Conservation (phyloP, 2,113 vertebrate species). For the Ancistrus triradiatus region DNA sequence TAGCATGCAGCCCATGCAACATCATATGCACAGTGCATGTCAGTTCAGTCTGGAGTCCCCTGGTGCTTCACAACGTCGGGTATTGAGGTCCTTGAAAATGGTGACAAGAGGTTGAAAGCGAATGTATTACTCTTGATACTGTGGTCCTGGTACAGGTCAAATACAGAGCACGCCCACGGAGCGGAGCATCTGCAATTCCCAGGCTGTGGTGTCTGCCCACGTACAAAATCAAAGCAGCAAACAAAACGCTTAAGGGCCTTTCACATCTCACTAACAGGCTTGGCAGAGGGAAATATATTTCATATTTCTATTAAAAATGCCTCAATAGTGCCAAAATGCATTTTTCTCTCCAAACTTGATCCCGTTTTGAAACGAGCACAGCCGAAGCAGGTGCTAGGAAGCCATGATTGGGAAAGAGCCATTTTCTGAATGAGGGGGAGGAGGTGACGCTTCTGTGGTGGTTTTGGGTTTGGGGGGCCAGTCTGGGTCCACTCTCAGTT, state of each 20-base stretch:
- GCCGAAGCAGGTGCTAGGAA: constrained; percentile 66
- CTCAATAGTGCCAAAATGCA: background rate
- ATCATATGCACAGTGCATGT: background rate
- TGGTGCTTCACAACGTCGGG: background rate
- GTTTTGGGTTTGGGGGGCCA: constrained; percentile 97
- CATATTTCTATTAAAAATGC: background rate
- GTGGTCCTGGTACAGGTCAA: constrained; percentile 8
- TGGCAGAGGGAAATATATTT: background rate
- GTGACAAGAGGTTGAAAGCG: background rate
- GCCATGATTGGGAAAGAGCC: constrained; percentile 78
- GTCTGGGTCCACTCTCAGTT: constrained; percentile 88
- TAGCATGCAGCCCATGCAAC: constrained; percentile 39
- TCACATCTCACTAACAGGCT: background rate
- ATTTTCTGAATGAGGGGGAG: constrained; percentile 66
- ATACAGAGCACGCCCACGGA: background rate
- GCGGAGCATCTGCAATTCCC: constrained; percentile 44
- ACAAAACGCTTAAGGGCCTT: background rate
- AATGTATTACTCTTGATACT: constrained; percentile 14
- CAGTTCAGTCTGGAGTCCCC: constrained; percentile 12
- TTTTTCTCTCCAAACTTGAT: background rate
- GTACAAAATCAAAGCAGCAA: background rate
- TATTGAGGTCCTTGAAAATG: constrained; percentile 1
- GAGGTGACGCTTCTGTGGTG: constrained; percentile 86
- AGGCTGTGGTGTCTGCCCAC: constrained; percentile 36
- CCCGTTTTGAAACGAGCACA: background rate